These are phyloP conservation scores for Branchipolynoe longqiensis DNA, from an alignment of 2,888 invertebrate genomes.

Conservation along the genomic window DNA sequence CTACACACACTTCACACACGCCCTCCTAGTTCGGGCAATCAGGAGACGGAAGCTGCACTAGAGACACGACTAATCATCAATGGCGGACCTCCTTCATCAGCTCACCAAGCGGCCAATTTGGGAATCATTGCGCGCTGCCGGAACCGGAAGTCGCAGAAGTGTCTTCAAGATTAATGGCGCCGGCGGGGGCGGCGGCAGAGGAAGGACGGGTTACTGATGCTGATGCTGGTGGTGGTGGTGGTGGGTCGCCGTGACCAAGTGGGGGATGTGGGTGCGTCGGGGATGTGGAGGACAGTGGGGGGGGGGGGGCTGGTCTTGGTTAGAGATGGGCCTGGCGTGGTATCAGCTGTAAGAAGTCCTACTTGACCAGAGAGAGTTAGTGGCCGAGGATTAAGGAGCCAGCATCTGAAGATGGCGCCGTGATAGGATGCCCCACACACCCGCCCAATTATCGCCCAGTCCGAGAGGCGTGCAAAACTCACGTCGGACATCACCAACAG, in stretches of 20 bases:
- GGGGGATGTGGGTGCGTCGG: constrained; percentile 15
- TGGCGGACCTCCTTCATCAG: constrained; percentile 32
- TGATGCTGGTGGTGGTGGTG: too few species aligned
- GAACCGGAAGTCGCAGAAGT: constrained; percentile 42
- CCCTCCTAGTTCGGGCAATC: constrained; percentile 2
- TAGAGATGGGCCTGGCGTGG: too few species aligned
- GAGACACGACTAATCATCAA: too few species aligned
- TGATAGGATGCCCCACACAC: neutral
- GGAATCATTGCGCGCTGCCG: constrained; percentile 25
- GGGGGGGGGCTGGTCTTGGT: too few species aligned
- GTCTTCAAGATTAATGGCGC: constrained; percentile 30
- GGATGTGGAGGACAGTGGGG: neutral
- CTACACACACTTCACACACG: too few species aligned
- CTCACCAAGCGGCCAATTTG: constrained; percentile 50
- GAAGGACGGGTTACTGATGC: too few species aligned
- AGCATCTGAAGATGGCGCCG: constrained; percentile 27
- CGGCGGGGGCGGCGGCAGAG: neutral
- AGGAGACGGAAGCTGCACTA: constrained; percentile 5
- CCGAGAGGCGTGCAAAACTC: neutral
- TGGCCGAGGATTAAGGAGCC: neutral
- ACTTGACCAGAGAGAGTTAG: constrained; percentile 38
- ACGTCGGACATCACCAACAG: too few species aligned
- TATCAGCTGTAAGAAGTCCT: too few species aligned
- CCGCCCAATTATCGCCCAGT: constrained; percentile 8
- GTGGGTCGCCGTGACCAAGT: neutral